These are phyloP conservation scores for Eurosta solidaginis DNA, from an alignment of 1,140 invertebrate species.

Conservation along the genomic window DNA sequence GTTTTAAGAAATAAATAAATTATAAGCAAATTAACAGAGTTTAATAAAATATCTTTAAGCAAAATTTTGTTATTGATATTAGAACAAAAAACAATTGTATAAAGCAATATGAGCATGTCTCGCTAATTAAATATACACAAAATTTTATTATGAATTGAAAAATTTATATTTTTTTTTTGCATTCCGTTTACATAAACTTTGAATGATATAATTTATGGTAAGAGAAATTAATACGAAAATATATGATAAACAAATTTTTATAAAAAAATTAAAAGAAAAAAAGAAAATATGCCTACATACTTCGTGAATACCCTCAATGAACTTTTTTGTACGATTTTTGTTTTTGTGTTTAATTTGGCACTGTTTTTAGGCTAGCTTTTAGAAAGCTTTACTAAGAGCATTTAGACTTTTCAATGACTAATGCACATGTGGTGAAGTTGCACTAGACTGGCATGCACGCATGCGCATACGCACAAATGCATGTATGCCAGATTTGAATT, in stretches of 20 bases:
- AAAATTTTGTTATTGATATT: no score
- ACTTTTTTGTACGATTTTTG: conserved; percentile 18
- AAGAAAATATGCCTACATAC: no score
- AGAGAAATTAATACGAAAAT: no score
- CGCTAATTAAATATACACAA: no score
- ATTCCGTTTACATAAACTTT: no score
- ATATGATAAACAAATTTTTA: no score
- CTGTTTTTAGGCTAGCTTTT: conserved; percentile 57
- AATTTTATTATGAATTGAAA: no score
- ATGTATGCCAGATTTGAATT: conserved; percentile 12
- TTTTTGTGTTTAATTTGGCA: conserved; percentile 39
- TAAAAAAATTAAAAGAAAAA: no score
- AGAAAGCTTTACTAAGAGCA: conserved; percentile 52
- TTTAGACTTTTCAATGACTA: conserved; percentile 36
- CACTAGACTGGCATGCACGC: conserved; percentile 36
- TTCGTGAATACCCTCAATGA: not conserved
- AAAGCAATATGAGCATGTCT: not conserved
- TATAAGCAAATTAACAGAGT: not conserved
- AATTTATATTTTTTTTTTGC: no score
- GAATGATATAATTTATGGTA: no score
- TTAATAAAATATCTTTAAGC: no score
- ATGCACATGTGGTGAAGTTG: conserved; percentile 57
- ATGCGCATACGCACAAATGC: not conserved
- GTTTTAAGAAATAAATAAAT: not conserved
- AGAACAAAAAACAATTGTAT: no score